These are phyloP conservation scores for Acrocephalus scirpaceus DNA, from an alignment of 2,797 vertebrate species.

Conservation along the genomic window DNA sequence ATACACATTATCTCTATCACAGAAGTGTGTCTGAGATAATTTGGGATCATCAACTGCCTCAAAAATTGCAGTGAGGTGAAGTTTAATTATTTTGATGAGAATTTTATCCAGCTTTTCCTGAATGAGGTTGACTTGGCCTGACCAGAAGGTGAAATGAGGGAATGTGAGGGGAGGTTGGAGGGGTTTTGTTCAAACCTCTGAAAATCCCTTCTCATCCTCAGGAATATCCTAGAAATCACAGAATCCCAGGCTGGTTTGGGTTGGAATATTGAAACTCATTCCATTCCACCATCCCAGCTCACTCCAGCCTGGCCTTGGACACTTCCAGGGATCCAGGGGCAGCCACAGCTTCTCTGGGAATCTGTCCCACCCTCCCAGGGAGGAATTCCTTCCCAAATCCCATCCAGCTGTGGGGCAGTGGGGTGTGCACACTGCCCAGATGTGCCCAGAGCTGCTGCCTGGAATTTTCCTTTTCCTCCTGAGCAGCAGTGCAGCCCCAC, in stretches of 20 bases:
- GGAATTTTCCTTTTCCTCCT: neutral
- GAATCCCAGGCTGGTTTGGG: neutral
- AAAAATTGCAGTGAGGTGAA: neutral
- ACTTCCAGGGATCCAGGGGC: neutral
- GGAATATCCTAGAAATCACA: neutral
- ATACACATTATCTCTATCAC: fast-evolving
- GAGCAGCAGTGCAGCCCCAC: neutral
- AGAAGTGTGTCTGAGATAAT: neutral
- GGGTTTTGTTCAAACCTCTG: neutral
- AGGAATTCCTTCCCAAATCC: neutral
- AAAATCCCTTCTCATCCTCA: neutral
- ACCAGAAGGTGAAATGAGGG: neutral
- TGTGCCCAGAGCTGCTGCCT: neutral
- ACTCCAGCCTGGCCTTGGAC: neutral
- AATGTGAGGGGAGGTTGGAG: fast-evolving
- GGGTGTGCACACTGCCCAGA: neutral
- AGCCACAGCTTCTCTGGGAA: neutral
- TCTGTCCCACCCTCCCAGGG: neutral
- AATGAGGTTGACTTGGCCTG: neutral
- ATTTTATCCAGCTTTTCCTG: neutral
- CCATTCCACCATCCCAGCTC: fast-evolving
- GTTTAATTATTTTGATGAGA: neutral
- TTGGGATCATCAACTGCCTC: neutral
- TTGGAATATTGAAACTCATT: neutral
- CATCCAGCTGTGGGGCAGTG: neutral